Evolutionary conservation across 2,888 invertebrate genomes (phyloP).

Genomic region (Sphaerophoria taeniata): DNA sequence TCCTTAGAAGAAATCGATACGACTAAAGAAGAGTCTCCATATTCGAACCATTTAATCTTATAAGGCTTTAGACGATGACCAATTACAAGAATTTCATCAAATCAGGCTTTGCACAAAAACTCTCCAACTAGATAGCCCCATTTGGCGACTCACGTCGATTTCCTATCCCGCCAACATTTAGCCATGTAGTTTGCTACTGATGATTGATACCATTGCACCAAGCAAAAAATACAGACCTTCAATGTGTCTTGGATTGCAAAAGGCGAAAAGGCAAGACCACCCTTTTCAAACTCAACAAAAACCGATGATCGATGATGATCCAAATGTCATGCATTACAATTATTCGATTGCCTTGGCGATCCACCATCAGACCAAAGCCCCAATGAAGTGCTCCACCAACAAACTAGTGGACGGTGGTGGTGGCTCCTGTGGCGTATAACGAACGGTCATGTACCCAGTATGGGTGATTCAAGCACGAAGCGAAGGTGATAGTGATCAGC

Average conservation of each 20-base stretch:
- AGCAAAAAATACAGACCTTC: slow-evolving; percentile 29
- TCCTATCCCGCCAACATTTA: slow-evolving; percentile 70
- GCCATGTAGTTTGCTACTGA: slow-evolving; percentile 73
- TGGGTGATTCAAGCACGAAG: slow-evolving; percentile 64
- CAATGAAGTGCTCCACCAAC: slow-evolving; percentile 61
- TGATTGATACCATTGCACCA: slow-evolving; percentile 63
- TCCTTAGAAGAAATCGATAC: too few relatives aligned
- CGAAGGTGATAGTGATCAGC: slow-evolving; percentile 69
- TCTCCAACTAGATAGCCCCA: slow-evolving; percentile 51
- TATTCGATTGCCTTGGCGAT: slow-evolving; percentile 72
- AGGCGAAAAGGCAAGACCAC: background rate
- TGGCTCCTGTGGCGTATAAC: background rate
- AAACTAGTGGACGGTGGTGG: too few relatives aligned
- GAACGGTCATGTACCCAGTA: background rate
- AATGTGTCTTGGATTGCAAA: slow-evolving; percentile 30
- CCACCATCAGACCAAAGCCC: background rate
- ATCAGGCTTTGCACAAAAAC: too few relatives aligned
- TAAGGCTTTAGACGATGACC: too few relatives aligned
- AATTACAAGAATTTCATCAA: too few relatives aligned
- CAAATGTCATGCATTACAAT: slow-evolving; percentile 74
- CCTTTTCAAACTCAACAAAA: slow-evolving; percentile 10
- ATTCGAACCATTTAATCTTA: too few relatives aligned
- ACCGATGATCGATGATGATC: slow-evolving; percentile 74
- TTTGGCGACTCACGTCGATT: slow-evolving; percentile 55
- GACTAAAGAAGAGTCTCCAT: too few relatives aligned